phyloP scores from a whole-genome alignment of 2,888 invertebrate genomes.

The Leucophora obtusa region DNA sequence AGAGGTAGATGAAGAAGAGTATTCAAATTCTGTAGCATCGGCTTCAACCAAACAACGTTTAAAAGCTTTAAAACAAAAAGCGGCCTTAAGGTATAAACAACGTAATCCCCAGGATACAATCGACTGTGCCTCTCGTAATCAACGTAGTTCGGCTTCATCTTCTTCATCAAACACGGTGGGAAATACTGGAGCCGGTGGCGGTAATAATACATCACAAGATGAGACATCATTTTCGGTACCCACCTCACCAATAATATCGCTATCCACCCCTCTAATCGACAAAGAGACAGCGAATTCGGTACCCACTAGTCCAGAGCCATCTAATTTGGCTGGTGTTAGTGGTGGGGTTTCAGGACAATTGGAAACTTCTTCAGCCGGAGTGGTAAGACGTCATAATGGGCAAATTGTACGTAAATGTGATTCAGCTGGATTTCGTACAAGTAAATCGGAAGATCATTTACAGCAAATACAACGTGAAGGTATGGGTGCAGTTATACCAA shows the following conservation, averaged over 20 bases:
- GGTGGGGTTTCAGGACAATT: constrained; percentile 57
- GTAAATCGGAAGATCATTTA: constrained; percentile 94
- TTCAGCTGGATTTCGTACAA: constrained; percentile 88
- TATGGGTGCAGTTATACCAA: constrained; percentile 89
- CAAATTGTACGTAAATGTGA: constrained; percentile 79
- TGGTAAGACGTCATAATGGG: constrained; percentile 79
- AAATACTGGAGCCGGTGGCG: constrained; percentile 67
- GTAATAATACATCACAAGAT: constrained; percentile 74
- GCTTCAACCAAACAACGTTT: constrained; percentile 73
- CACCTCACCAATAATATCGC: constrained; percentile 79
- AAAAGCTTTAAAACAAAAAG: constrained; percentile 73
- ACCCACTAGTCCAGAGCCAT: constrained; percentile 84
- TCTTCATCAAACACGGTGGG: constrained; percentile 78
- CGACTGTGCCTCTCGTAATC: constrained; percentile 67
- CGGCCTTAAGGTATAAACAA: constrained; percentile 62
- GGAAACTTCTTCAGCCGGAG: constrained; percentile 66
- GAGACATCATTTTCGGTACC: constrained; percentile 79
- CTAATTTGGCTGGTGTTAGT: constrained; percentile 66
- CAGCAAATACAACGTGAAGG: constrained; percentile 82
- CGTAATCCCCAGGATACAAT: constrained; percentile 67
- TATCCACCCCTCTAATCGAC: constrained; percentile 78
- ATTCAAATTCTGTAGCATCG: constrained; percentile 73
- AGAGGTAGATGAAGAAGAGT: constrained; percentile 72
- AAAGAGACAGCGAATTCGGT: constrained; percentile 81
- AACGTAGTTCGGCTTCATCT: constrained; percentile 69